A percentile compares a stretch with the other conserved stretches of the same genome.
phyloP scores from a whole-genome alignment of 2,113 vertebrate species.

The Lepus americanus region DNA sequence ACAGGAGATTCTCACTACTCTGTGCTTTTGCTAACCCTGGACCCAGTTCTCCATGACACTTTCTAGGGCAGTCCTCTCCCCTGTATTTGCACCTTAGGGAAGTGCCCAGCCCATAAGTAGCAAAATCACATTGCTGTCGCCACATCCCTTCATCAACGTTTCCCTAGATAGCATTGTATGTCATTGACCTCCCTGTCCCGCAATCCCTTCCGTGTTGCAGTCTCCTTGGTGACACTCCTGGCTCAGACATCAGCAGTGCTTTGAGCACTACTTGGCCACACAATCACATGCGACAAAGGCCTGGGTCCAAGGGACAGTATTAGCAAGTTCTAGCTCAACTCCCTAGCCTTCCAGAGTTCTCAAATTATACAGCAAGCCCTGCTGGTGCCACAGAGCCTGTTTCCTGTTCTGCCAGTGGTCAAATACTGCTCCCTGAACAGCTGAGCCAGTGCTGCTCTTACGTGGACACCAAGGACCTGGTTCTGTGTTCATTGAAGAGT shows the following conservation, averaged over 20 bases:
- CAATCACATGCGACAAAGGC: neutral
- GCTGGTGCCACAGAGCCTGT: neutral
- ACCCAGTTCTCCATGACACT: neutral
- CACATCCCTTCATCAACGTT: neutral
- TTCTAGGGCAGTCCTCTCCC: neutral
- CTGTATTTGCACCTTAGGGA: neutral
- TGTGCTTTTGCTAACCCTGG: neutral
- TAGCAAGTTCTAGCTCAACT: neutral
- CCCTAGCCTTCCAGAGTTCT: neutral
- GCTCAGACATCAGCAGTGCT: neutral
- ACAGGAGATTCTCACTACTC: neutral
- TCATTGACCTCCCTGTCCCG: neutral
- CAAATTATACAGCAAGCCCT: neutral
- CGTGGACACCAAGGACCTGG: neutral
- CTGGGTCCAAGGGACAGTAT: neutral
- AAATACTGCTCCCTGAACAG: neutral
- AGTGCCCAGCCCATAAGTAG: neutral
- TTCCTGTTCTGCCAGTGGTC: neutral
- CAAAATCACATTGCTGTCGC: accelerated
- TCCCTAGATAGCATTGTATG: accelerated
- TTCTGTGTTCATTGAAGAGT: neutral
- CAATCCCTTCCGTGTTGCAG: neutral
- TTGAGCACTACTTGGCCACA: neutral
- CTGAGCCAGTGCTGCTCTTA: neutral
- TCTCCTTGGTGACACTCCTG: neutral